A percentile compares a stretch with the other conserved stretches of the same genome.
Evolutionary conservation across 35 echinoderm and acorn worm species (phyloP).

Genomic region (Apostichopus californicus): DNA sequence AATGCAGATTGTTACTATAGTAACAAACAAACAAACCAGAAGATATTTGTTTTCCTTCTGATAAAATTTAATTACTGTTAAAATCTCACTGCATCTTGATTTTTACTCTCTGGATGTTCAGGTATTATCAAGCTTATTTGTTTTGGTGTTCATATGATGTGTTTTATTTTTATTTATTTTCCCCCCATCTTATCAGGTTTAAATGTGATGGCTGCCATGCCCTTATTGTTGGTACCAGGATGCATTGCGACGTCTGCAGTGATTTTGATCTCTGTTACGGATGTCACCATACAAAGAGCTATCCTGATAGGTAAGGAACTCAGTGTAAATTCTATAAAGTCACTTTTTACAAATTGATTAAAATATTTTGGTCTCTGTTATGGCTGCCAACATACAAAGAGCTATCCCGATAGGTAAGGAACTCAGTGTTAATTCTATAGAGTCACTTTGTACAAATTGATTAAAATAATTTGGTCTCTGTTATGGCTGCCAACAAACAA

Average conservation of each 20-base stretch:
- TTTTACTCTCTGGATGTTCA: background rate
- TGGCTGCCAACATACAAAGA: conserved; percentile 63
- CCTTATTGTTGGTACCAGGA: conserved; percentile 89
- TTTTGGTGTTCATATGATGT: background rate
- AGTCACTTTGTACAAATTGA: too few relatives aligned
- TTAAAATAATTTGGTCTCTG: conserved; percentile 48
- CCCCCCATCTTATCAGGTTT: conserved; percentile 44
- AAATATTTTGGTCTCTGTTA: conserved; percentile 82
- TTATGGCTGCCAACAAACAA: conserved; percentile 70
- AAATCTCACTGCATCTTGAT: too few relatives aligned
- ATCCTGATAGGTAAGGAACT: conserved; percentile 70
- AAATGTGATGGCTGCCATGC: conserved; percentile 90
- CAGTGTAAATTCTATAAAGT: too few relatives aligned
- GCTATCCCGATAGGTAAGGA: too few relatives aligned
- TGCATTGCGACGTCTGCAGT: conserved; percentile 88
- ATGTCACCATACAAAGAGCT: conserved; percentile 55
- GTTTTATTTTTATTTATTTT: background rate
- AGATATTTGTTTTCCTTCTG: too few relatives aligned
- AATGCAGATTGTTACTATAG: too few relatives aligned
- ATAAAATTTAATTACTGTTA: too few relatives aligned
- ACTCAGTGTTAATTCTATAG: too few relatives aligned
- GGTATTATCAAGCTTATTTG: too few relatives aligned
- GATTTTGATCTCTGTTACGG: conserved; percentile 95
- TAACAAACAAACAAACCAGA: too few relatives aligned
- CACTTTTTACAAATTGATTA: too few relatives aligned